Base-by-base conservation (phyloP, 2,797 vertebrate species). In the Chiroxiphia lanceolata region DNA sequence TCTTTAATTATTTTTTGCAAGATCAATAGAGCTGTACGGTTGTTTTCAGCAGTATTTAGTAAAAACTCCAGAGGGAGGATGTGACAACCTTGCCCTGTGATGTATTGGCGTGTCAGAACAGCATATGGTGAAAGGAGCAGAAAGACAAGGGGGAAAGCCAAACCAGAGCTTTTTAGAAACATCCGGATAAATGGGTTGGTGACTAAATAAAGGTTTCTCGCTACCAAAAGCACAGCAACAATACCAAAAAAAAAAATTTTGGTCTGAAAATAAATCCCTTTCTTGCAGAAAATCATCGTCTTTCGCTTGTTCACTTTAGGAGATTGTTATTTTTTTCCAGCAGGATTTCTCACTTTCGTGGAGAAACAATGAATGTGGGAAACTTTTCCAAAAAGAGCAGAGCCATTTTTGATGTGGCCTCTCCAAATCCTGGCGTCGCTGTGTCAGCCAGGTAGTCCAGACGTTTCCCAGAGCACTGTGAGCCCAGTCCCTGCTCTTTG, bases 21-120 rank as follows among this genome's bases (percentile, higher is more conserved):
- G 71, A 60, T 84, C 10, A 3, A 79, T 53, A 11, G 67, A 94
- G 47, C 59, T 67, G 53, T 63, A 31, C 21, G 3, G 54, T 81
- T 81, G 69, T 14, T 91, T 89, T 59, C 44, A 44, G 69, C 71
- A 74, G 51, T 69, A 84, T 78, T 91, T 81, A 72, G 79, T 40
- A 33, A 83, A 86, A 90, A 6, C 51, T 93, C 72, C 50, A 50
- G 70, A 79, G 74, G 80, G 70, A 90, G 67, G 67, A 76, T 90
- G 11, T 94, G 94, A 86, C 87, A 86, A 5, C 63, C 42, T 48
- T 63, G 19, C 34, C 81, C 38, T 0, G 1, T 93, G 91, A 94
- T 88, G 40, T 72, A 96, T 81, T 80, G 87, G 74, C 65, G 42
- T 67, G 82, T 88, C 87, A 95, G 61, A 83, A 38, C 36, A 95